Base-by-base conservation (phyloP, 2,888 invertebrate species). In the Lycocerus yunnanus region DNA sequence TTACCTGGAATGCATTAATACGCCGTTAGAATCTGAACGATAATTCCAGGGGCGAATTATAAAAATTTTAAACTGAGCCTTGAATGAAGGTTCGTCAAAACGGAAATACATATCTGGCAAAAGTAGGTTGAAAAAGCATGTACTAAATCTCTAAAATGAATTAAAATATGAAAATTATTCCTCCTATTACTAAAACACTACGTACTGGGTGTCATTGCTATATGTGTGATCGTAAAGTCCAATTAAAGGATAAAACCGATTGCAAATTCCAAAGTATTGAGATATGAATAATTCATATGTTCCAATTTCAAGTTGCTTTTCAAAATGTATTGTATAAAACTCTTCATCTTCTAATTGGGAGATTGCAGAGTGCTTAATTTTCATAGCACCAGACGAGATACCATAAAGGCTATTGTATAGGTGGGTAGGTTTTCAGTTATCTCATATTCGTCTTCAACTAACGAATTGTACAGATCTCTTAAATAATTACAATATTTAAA, bases 341-440 rank as follows among this genome's bases (percentile, higher is more conserved):
- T 43, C n/a, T 43, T 43, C n/a, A 6, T n/a, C n/a, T n/a, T n/a
- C 4, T 2, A 5, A 43, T n/a, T 6, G 0, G 1, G 43, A 43
- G n/a, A 43, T 43, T n/a, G n/a, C n/a, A n/a, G 5, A 6, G 43
- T 43, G n/a, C 5, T n/a, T n/a, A n/a, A n/a, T n/a, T n/a, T n/a
- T n/a, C n/a, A n/a, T 43, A n/a, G 6, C n/a, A 6, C 8, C n/a
- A 43, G 43, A 6, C 95, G 94, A 0, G 93, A 93, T 15, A 96
- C 92, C 0, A 93, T 91, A 82, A 94, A 94, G 0, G 95, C 6
- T 43, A 43, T 2, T n/a, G 43, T 43, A 43, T n/a, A 43, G 6
- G 43, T 43, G 6, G 43, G 43, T n/a, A 3, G 13, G 0, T 1
- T n/a, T n/a, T 1, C 0, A n/a, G n/a, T 43, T n/a, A 2, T 2